These are phyloP conservation scores for Chloebia gouldiae DNA, from an alignment of 2,113 vertebrate species.

Conservation along the genomic window DNA sequence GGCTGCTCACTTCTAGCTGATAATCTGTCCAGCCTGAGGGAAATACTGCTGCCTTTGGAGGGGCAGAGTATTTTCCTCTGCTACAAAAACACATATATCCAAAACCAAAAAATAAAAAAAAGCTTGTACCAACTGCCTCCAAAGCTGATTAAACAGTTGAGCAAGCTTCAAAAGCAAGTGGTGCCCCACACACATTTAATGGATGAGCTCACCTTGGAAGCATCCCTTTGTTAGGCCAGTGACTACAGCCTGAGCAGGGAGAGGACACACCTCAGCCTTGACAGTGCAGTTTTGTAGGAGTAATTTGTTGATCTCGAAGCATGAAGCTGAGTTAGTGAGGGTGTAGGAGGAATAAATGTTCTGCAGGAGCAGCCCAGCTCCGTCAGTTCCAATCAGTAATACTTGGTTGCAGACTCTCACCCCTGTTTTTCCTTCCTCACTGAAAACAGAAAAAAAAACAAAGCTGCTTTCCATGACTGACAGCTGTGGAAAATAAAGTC, in stretches of 20 bases:
- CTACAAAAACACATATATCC: background rate
- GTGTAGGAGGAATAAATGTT: slow-evolving; percentile 57
- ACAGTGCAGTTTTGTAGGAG: background rate
- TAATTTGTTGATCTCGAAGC: background rate
- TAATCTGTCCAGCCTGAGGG: background rate
- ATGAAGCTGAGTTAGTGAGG: background rate
- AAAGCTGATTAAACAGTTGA: background rate
- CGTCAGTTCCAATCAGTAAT: background rate
- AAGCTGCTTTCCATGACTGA: background rate
- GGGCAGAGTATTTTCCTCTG: background rate
- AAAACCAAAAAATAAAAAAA: background rate
- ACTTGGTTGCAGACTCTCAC: background rate
- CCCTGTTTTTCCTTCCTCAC: background rate
- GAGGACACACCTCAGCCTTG: background rate
- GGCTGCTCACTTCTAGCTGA: background rate
- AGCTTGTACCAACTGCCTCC: background rate
- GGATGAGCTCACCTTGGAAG: background rate
- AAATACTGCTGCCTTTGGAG: background rate
- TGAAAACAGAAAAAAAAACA: slow-evolving; percentile 11
- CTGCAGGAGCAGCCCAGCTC: background rate
- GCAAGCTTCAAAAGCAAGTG: background rate
- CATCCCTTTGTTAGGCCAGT: background rate
- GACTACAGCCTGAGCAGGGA: background rate
- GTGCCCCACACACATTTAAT: background rate
- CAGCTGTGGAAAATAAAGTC: slow-evolving; percentile 26